Evolutionary conservation across 2,113 vertebrate species (phyloP).

Genomic region (Motacilla tschutschensis): DNA sequence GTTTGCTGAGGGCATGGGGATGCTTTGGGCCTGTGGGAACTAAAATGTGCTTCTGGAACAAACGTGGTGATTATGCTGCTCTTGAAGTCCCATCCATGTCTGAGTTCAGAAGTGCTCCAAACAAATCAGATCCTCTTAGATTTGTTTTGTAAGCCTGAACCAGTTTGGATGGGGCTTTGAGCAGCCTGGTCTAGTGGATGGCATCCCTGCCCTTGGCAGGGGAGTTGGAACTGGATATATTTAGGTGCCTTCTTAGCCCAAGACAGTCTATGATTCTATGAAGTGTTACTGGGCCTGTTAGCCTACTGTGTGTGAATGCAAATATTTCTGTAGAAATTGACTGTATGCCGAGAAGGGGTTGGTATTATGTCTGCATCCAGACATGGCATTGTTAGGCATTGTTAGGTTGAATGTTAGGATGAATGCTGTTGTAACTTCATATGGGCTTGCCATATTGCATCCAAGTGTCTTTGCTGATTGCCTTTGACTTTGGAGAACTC

Average conservation of each 20-base stretch:
- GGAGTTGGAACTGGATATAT: neutral
- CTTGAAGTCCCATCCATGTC: neutral
- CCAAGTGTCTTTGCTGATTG: neutral
- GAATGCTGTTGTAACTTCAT: neutral
- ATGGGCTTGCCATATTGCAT: neutral
- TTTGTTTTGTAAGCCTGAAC: neutral
- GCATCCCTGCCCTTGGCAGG: neutral
- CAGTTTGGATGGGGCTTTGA: neutral
- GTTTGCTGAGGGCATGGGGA: neutral
- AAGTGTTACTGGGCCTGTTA: neutral
- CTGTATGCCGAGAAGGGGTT: neutral
- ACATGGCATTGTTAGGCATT: accelerated
- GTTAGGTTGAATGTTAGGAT: neutral
- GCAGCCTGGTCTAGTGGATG: neutral
- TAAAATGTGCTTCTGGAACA: neutral
- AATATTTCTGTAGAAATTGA: neutral
- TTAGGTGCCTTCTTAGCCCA: neutral
- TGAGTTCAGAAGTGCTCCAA: neutral
- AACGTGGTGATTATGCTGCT: neutral
- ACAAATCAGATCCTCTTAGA: neutral
- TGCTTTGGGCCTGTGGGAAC: neutral
- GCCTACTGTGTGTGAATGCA: neutral
- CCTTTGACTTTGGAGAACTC: neutral
- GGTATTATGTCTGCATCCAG: neutral
- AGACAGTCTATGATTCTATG: neutral